Percentiles rank a stretch among this genome's conserved stretches.
Conservation (phyloP, 2,888 invertebrate genomes). For the Leptopilina syphax region DNA sequence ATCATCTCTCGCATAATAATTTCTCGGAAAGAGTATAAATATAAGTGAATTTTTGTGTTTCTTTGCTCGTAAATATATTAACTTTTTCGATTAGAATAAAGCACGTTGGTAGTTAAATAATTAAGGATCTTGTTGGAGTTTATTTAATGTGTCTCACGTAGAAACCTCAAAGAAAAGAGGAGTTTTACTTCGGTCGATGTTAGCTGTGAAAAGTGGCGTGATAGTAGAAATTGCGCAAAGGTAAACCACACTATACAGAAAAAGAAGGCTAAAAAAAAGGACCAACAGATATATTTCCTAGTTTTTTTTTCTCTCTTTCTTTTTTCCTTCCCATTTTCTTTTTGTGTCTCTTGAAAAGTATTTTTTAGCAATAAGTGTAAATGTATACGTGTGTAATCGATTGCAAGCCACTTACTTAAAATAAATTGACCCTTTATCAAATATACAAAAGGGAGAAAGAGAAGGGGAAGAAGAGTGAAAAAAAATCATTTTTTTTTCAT, state of each 20-base stretch:
- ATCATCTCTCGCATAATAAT: too few relatives aligned
- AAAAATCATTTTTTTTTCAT: too few relatives aligned
- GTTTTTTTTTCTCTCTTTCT: neutral
- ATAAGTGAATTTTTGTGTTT: too few relatives aligned
- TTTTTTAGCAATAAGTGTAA: conserved; percentile 8
- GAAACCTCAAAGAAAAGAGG: conserved; percentile 38
- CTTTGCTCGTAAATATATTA: too few relatives aligned
- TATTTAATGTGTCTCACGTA: conserved; percentile 32
- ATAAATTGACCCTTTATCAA: conserved; percentile 29
- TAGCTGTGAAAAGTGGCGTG: conserved; percentile 30
- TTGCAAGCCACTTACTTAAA: conserved; percentile 34
- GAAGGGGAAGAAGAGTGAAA: too few relatives aligned
- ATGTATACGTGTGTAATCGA: conserved; percentile 27
- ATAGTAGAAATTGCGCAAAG: conserved; percentile 28
- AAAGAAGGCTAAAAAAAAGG: neutral
- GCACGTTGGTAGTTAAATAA: conserved; percentile 7
- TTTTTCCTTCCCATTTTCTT: too few relatives aligned
- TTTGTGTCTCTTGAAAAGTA: neutral
- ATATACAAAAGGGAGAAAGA: neutral
- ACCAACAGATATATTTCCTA: conserved; percentile 17
- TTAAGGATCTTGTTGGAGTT: conserved; percentile 1
- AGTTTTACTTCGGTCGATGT: conserved; percentile 9
- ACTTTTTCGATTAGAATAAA: neutral
- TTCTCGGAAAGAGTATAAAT: too few relatives aligned
- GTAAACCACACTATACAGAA: conserved; percentile 15